phyloP scores from a whole-genome alignment of 2,797 vertebrate species.

The Cynodonichthys magdalenae region DNA sequence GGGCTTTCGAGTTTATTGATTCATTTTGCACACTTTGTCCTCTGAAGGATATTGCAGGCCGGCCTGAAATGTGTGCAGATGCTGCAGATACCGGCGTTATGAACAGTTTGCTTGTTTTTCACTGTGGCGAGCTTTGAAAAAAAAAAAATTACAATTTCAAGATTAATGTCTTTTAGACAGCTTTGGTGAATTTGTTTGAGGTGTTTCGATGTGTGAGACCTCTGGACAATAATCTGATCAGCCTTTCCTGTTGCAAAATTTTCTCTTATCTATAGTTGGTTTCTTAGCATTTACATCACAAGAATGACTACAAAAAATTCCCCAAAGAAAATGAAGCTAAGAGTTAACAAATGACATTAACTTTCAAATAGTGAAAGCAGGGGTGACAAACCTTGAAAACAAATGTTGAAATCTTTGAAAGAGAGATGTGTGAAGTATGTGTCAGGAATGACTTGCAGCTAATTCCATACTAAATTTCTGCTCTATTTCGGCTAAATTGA shows the following conservation, averaged over 20 bases:
- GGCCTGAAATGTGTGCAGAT: conserved; percentile 49
- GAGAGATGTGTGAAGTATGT: no score
- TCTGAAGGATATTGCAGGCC: conserved; percentile 63
- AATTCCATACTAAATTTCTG: no score
- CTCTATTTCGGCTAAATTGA: no score
- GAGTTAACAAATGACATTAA: no score
- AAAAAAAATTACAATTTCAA: conserved; percentile 7
- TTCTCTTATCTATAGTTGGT: conserved; percentile 55
- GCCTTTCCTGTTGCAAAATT: conserved; percentile 56
- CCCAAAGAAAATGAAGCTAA: neutral
- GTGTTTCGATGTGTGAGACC: conserved; percentile 29
- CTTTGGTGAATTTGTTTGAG: neutral
- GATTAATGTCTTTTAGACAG: conserved; percentile 21
- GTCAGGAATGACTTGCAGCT: no score
- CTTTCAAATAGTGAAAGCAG: no score
- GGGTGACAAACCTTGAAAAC: no score
- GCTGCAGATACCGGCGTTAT: conserved; percentile 50
- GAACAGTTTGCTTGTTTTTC: conserved; percentile 38
- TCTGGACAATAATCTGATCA: conserved; percentile 73
- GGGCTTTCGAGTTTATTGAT: conserved; percentile 66
- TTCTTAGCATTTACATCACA: conserved; percentile 14
- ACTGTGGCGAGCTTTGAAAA: conserved; percentile 8
- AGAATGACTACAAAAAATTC: conserved; percentile 16
- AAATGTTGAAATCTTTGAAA: no score
- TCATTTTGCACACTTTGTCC: conserved; percentile 68